These are phyloP conservation scores for Trachymyrmex cornetzi DNA, from an alignment of 1,140 invertebrate species.

Conservation along the genomic window DNA sequence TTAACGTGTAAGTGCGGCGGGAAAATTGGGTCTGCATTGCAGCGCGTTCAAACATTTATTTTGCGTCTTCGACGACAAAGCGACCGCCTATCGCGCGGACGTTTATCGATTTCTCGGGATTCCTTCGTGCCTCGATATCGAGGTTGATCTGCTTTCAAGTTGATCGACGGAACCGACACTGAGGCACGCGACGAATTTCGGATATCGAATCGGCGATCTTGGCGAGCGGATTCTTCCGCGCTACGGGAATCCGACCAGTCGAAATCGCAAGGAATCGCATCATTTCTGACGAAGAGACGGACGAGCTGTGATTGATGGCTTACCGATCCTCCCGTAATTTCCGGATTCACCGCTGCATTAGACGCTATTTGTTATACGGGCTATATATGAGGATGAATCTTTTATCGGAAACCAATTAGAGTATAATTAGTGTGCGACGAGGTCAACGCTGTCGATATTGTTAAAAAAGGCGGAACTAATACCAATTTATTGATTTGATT, in stretches of 20 bases:
- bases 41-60: slow-evolving; percentile 67
- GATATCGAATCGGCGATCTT: slow-evolving; percentile 60
- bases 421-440: slow-evolving; percentile 26
- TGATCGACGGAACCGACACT: slow-evolving; percentile 37
- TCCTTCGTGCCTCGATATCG: slow-evolving; percentile 60
- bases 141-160: slow-evolving; percentile 62
- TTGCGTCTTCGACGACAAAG: slow-evolving; percentile 18
- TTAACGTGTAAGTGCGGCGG: slow-evolving; percentile 42
- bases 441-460: neutral
- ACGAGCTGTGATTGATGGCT: slow-evolving; percentile 56
- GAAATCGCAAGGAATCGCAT: slow-evolving; percentile 30
- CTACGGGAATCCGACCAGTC: slow-evolving; percentile 11
- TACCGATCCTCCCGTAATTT: slow-evolving; percentile 35
- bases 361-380: slow-evolving; percentile 33
- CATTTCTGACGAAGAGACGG: slow-evolving; percentile 33
- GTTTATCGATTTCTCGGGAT: slow-evolving; percentile 68
- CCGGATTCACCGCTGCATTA: slow-evolving; percentile 49
- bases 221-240: neutral
- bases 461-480: neutral
- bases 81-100: slow-evolving; percentile 23
- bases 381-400: slow-evolving; percentile 32
- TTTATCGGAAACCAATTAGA: slow-evolving; percentile 63
- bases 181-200: slow-evolving; percentile 50
- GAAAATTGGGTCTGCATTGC: slow-evolving; percentile 37
- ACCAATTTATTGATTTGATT: neutral